These are phyloP conservation scores for Pangasius krempfi DNA, from an alignment of 2,797 vertebrate species.

Conservation along the genomic window DNA sequence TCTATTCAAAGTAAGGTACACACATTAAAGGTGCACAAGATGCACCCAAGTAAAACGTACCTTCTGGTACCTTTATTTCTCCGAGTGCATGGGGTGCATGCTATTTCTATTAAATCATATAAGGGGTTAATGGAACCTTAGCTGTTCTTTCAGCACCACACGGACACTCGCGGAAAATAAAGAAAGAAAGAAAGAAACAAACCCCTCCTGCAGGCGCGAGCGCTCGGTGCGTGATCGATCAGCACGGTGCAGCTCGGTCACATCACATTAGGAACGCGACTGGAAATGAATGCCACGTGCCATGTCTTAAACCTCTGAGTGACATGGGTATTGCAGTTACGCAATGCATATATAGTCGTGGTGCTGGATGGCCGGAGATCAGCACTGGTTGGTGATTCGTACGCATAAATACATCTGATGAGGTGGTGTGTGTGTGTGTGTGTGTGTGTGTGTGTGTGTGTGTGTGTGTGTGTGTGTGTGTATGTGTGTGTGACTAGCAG, in stretches of 20 bases:
- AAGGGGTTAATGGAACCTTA: constrained; percentile 61
- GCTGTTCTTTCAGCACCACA: constrained; percentile 74
- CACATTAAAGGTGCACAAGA: neutral
- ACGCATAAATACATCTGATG: constrained; percentile 10
- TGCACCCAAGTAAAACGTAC: too few relatives aligned
- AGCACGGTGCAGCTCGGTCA: constrained; percentile 15
- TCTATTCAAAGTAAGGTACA: neutral
- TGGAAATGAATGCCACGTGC: constrained; percentile 1
- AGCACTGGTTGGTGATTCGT: neutral
- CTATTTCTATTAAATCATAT: neutral
- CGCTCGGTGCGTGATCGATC: constrained; percentile 35
- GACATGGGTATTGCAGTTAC: neutral
- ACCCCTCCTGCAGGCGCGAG: constrained; percentile 22
- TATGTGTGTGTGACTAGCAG: neutral
- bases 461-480: neutral
- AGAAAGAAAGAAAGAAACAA: neutral
- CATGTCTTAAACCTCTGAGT: neutral
- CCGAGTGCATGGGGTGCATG: neutral
- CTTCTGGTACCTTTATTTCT: neutral
- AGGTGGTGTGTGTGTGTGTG: neutral
- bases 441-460: neutral
- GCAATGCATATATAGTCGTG: neutral
- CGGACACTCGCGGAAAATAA: constrained; percentile 55
- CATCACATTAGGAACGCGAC: constrained; percentile 9
- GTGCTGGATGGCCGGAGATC: neutral